These are phyloP conservation scores for Arion vulgaris DNA, from an alignment of 1,140 invertebrate species.

Conservation along the genomic window DNA sequence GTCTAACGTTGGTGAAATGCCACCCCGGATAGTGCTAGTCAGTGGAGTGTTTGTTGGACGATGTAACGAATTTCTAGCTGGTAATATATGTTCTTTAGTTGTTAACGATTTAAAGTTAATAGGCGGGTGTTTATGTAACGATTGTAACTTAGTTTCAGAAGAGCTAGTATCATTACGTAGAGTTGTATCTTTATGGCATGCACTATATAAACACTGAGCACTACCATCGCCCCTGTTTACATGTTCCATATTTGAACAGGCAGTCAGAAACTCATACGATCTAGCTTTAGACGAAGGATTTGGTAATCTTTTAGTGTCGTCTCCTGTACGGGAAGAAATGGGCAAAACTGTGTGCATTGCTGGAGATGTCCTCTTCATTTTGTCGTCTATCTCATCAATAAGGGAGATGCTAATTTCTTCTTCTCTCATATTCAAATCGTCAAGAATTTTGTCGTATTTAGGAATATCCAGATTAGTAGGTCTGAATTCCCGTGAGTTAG, in stretches of 20 bases:
- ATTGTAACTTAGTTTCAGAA: background rate
- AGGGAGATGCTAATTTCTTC: background rate
- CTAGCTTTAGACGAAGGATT: background rate
- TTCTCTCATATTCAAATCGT: background rate
- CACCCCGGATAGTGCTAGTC: background rate
- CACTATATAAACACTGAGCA: too few relatives aligned
- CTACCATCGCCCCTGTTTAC: background rate
- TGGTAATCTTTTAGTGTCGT: background rate
- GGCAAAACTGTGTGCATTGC: background rate
- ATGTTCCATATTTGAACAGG: background rate
- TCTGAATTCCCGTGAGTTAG: background rate
- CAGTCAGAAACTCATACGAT: background rate
- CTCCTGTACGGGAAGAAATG: background rate
- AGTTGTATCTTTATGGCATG: background rate
- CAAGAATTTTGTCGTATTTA: background rate
- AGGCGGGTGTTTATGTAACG: background rate
- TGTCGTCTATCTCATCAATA: background rate
- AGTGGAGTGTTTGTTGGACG: background rate
- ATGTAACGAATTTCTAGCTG: background rate
- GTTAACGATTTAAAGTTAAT: background rate
- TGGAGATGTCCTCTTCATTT: background rate
- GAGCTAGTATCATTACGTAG: background rate
- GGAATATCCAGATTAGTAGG: slow-evolving; percentile 7
- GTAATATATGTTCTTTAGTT: background rate
- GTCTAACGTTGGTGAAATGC: background rate